phyloP scores from a whole-genome alignment of 1,140 invertebrate genomes.

The Linepithema humile region DNA sequence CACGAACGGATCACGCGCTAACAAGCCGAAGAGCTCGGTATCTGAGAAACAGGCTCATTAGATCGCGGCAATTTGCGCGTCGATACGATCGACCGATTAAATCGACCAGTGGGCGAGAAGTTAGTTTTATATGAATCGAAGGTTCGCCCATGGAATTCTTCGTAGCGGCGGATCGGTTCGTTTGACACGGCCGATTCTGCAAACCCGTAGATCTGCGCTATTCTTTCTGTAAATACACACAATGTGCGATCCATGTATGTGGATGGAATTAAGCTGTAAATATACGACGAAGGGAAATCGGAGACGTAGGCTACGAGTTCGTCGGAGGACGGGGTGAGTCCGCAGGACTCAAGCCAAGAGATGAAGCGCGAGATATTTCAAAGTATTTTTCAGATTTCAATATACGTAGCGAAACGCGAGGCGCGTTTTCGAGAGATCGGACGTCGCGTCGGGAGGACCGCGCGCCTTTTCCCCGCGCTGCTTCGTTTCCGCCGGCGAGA shows the following conservation, averaged over 20 bases:
- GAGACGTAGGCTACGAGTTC: background rate
- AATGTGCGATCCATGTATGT: constrained; percentile 1
- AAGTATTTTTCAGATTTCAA: constrained; percentile 77
- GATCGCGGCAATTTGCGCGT: background rate
- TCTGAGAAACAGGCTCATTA: background rate
- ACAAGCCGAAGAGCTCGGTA: background rate
- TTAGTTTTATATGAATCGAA: background rate
- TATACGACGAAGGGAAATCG: background rate
- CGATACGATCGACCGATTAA: background rate
- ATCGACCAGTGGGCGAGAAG: background rate
- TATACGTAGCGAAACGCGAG: constrained; percentile 68
- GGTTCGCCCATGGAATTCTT: background rate
- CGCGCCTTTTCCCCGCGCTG: background rate
- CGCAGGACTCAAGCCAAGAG: constrained; percentile 46
- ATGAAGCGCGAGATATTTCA: constrained; percentile 62
- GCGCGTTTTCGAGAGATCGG: constrained; percentile 36
- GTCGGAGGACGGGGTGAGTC: background rate
- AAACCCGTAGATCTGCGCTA: constrained; percentile 2
- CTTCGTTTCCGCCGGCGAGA: background rate
- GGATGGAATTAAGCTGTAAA: constrained; percentile 40
- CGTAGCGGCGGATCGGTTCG: background rate
- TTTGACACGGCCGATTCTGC: background rate
- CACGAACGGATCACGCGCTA: background rate
- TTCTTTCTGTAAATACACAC: constrained; percentile 45
- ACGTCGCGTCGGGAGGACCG: constrained; percentile 14